Base-by-base conservation (phyloP, 2,113 vertebrate genomes). In the Hippocampus zosterae region DNA sequence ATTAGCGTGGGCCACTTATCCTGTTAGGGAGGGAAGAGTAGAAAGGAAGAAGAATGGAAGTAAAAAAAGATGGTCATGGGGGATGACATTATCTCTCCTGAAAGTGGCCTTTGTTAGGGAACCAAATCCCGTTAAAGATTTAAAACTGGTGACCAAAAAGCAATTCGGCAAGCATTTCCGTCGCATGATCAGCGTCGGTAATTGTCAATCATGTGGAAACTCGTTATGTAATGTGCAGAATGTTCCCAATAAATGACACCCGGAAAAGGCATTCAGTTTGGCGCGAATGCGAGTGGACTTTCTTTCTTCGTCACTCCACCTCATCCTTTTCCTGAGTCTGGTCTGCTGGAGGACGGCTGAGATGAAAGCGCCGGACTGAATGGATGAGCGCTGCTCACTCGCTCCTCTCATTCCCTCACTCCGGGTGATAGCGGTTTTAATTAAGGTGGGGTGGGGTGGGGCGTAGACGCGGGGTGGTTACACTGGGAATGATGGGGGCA, bases 401-500 rank as follows among this genome's bases (percentile, higher is more conserved):
- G 82, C 79, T 76, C 67, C 80, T 84, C 83, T 74, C 82, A 83
- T 88, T 90, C 88, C 85, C 82, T 85, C 84, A 84, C 85, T 86
- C 81, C 72, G 86, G 87, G 86, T 86, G 85, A 92, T 88, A 89
- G 88, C 90, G 83, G 85, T 90, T 91, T 91, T 91, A 91, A 91
- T 91, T 91, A 90, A 90, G 88, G 88, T 88, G 84, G 70, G 73
- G 88, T 88, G 84, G 70, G 73, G 70, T 66, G 67, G 62, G 66
- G 41, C 5, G 46, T 42, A 16, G 12, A 16, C 15, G 46, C 7
- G 64, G 18, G 11, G 65, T 0, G 29, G 53, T 60, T 72, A 75
- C 73, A 77, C 70, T 68, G 68, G 67, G 79, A 86, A 85, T 83
- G 88, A 91, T 88, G 84, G 88, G 88, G 78, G 84, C 82, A 89